Percentiles rank a stretch among this genome's conserved stretches.
Conservation (phyloP, 2,113 vertebrate species). For the Microcebus griseorufus region DNA sequence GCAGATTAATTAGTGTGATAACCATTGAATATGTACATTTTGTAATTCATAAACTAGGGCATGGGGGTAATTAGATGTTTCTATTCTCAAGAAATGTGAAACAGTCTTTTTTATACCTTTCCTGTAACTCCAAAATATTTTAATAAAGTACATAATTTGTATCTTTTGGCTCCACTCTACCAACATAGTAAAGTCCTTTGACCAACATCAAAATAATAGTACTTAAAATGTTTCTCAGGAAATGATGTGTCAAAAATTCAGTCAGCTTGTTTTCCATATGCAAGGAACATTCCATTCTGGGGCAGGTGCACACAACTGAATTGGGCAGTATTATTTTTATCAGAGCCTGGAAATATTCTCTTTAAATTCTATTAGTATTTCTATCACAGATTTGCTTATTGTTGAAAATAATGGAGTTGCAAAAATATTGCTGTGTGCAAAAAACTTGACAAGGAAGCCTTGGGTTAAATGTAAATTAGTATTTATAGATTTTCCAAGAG, state of each 20-base stretch:
- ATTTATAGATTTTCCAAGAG: constrained; percentile 58
- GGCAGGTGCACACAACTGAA: not conserved
- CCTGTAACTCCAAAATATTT: not conserved
- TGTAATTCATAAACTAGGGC: not conserved
- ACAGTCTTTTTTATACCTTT: not conserved
- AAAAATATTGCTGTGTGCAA: constrained; percentile 54
- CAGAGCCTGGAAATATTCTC: not conserved
- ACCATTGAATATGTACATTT: not conserved
- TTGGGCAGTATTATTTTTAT: not conserved
- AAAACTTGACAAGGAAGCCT: constrained; percentile 53
- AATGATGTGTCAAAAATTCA: not conserved
- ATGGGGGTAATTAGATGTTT: not conserved
- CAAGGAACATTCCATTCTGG: not conserved
- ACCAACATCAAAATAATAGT: not conserved
- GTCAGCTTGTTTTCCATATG: not conserved
- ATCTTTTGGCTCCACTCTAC: not conserved
- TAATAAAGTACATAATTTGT: not conserved
- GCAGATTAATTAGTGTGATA: not conserved
- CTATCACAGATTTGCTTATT: not conserved
- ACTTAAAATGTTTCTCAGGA: not conserved
- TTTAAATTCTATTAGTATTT: not conserved
- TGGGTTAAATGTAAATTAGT: constrained; percentile 58
- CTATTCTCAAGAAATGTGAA: not conserved
- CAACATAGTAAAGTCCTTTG: not conserved
- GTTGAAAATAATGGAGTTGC: not conserved